Base-by-base conservation (phyloP, 2,113 vertebrate genomes). In the Pithys albifrons region DNA sequence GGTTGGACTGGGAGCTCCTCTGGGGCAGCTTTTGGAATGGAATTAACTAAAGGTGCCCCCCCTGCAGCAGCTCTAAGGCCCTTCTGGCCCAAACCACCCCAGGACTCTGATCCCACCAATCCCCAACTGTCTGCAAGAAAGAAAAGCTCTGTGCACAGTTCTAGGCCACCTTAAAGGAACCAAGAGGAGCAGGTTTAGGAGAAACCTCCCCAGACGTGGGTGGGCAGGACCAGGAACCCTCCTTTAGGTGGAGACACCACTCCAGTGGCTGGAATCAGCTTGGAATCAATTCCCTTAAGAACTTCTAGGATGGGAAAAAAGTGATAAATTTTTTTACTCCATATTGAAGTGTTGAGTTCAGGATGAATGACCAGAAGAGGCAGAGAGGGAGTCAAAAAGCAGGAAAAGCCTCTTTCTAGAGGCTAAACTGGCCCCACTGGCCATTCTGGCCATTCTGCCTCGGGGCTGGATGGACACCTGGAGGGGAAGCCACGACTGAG, bases 1-100 rank as follows among this genome's bases (percentile, higher is more conserved):
- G 49, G 4, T 1, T 3, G 2, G 14, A 15, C 17, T 0, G 1
- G n/a, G 4, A 39, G 17, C 0, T 0, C 12, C 45, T 37, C 5
- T 2, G 2, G 13, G 73, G 18, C 23, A 22, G 2, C 0, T 57
- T 27, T 17, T 5, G 9, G 31, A 37, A 23, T 9, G 18, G 51
- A 88, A 74, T 35, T 0, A 5, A 88, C 39, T 4, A 23, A 43
- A 19, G 0, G 66, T 22, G 74, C 24, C 20, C 29, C 4, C 55
- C 35, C 29, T 55, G 74, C 7, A 14, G 18, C 55, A 43, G 55
- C 39, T 55, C 54, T 6, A 23, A 55, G 41, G 55, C 48, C 55
- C n/a, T 48, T 54, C 48, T 14, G 29, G 16, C 12, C 48, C 48
- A 55, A 54, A 16, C n/a, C 55, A 62, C 1, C 11, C 64, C 46